Evolutionary conservation across 1,140 invertebrate genomes (phyloP), one percentile per base, ranked within the genome.

Genomic region (Ceratoteleas bidentatus): DNA sequence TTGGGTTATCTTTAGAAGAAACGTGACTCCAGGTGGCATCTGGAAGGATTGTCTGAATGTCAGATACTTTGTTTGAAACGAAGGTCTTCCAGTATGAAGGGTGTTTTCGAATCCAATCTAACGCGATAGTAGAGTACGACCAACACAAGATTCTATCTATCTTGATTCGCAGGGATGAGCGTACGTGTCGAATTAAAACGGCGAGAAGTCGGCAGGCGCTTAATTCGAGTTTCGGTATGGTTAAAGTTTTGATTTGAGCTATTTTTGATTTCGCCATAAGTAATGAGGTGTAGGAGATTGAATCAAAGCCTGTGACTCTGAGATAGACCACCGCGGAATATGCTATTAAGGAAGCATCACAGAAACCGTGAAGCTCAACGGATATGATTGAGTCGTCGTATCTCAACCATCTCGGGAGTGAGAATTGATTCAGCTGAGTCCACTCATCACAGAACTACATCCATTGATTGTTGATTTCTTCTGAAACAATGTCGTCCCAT

Each of bases 11-110:
- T 2, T 6, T 4, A 4, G 75, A 57, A 3, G 53, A n/a, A 1
- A 87, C 70, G 43, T 87, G 79, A 0, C 32, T 11, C 87, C 86
- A 88, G 0, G 15, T 62, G 11, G 54, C 47, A 11, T 66, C 38
- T 0, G 70, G 60, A 8, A 79, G 14, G 7, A 24, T 10, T 0
- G 73, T 40, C 6, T 84, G 76, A 6, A 88, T 72, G 7, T 64
- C 52, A 2, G 82, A 64, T 0, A 86, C 78, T 38, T 83, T 70
- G 45, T 88, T 86, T 0, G 80, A 81, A 0, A 88, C 84, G 33
- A 85, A 84, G 4, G 83, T 72, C 11, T 61, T 74, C 84, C 86
- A 86, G 0, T 74, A 54, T 10, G 74, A 69, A 0, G 86, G 61
- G 45, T 76, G 61, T 0, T 61, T 68, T 0, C 56, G 62, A 0